Percentiles rank a stretch among this genome's conserved stretches.
Conservation (phyloP, 1,140 invertebrate species). For the Bombus superbus region DNA sequence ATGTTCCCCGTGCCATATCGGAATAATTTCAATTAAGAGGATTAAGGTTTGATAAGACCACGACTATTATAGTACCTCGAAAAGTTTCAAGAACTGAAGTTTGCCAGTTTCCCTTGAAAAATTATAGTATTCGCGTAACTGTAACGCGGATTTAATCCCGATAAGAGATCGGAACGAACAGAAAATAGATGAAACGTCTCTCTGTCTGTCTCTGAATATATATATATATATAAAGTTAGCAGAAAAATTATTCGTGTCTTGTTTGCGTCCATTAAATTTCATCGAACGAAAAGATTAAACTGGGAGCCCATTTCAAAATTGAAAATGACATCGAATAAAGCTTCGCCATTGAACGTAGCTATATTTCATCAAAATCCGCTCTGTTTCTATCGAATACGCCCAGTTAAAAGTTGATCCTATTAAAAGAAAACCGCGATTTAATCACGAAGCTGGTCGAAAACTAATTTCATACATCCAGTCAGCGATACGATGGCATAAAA, state of each 20-base stretch:
- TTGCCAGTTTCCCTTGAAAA: neutral
- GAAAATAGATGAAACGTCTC: neutral
- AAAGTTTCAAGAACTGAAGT: slow-evolving; percentile 5
- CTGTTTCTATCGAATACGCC: neutral
- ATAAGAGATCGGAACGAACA: neutral
- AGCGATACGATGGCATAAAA: neutral
- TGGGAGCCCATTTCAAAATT: neutral
- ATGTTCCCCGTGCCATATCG: neutral
- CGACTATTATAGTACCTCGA: neutral
- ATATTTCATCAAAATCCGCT: neutral
- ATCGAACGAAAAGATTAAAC: neutral
- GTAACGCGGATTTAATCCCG: neutral
- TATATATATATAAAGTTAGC: neutral
- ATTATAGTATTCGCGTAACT: neutral
- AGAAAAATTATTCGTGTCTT: neutral
- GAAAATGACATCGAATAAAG: neutral
- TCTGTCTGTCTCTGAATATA: neutral
- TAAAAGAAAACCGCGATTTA: slow-evolving; percentile 9
- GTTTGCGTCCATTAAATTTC: neutral
- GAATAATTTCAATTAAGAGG: slow-evolving; percentile 10
- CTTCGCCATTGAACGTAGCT: neutral
- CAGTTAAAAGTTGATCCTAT: neutral
- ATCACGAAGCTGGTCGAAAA: neutral
- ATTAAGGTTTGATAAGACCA: slow-evolving; percentile 8
- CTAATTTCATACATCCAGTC: neutral